Conservation (phyloP, 2,797 vertebrate species). For the Centropyge bicolor region DNA sequence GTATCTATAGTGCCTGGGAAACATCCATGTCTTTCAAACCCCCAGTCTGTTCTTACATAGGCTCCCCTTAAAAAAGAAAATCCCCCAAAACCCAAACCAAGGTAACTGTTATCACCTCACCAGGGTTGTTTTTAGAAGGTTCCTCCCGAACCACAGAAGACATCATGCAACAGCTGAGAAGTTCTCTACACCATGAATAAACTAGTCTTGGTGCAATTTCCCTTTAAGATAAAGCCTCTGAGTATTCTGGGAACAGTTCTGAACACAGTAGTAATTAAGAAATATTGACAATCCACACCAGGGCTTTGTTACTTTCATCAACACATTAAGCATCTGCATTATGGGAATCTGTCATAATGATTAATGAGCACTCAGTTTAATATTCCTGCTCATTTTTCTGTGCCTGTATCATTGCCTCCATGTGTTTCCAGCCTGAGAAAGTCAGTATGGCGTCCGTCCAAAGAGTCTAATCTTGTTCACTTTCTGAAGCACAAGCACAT, state of each 20-base stretch:
- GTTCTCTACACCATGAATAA: not conserved
- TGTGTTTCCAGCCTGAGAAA: constrained; percentile 76
- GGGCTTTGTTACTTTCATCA: constrained; percentile 64
- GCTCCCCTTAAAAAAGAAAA: not conserved
- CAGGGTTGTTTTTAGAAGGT: not conserved
- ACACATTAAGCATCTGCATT: constrained; percentile 56
- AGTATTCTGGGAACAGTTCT: constrained; percentile 18
- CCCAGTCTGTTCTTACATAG: not conserved
- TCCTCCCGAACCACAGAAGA: not conserved
- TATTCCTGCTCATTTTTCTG: constrained; percentile 65
- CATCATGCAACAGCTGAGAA: not conserved
- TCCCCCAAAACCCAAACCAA: not conserved
- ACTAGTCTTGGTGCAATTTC: not conserved
- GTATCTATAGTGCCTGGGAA: not conserved
- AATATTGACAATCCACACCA: constrained; percentile 37
- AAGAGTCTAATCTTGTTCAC: constrained; percentile 60
- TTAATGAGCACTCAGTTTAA: constrained; percentile 61
- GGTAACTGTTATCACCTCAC: not conserved
- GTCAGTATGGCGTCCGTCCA: constrained; percentile 67
- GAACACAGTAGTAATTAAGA: constrained; percentile 41
- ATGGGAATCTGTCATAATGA: constrained; percentile 65
- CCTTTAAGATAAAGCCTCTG: constrained; percentile 10
- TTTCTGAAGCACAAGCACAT: constrained; percentile 60
- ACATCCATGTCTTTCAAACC: not conserved
- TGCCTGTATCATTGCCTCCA: constrained; percentile 67